Percentiles rank a stretch among this genome's conserved stretches.
These are phyloP conservation scores for Phalangium opilio DNA, from an alignment of 2,888 invertebrate species.

Conservation along the genomic window DNA sequence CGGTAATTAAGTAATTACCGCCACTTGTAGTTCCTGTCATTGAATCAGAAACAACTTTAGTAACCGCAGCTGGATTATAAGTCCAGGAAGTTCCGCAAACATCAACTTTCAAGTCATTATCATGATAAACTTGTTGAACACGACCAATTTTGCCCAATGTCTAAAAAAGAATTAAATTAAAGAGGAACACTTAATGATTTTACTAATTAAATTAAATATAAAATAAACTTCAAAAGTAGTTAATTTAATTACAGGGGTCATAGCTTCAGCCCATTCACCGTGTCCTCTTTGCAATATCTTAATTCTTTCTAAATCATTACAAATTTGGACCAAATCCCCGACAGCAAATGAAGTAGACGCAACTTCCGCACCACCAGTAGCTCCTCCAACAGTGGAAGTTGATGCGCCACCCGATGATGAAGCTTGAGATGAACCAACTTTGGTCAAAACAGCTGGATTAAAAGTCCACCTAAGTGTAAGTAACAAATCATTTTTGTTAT, in stretches of 20 bases:
- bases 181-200: background rate
- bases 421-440: constrained; percentile 44
- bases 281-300: constrained; percentile 62
- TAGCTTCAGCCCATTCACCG: constrained; percentile 97
- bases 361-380: constrained; percentile 6
- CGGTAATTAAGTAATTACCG: constrained; percentile 31
- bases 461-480: constrained; percentile 68
- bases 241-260: constrained; percentile 80
- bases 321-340: constrained; percentile 91
- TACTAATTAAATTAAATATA: background rate
- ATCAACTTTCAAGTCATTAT: constrained; percentile 92
- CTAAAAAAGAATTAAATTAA: constrained; percentile 38
- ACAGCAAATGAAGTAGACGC: constrained; percentile 54
- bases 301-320: constrained; percentile 80
- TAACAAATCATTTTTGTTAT: background rate
- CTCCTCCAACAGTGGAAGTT: constrained; percentile 9
- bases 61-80: constrained; percentile 88
- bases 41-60: constrained; percentile 76
- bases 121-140: constrained; percentile 93
- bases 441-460: constrained; percentile 90
- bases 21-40: constrained; percentile 65
- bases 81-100: constrained; percentile 98
- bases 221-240: too few species aligned
- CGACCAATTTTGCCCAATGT: constrained; percentile 90
- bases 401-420: constrained; percentile 29